Conservation (phyloP, 2,797 vertebrate genomes). For the Busarellus nigricollis region DNA sequence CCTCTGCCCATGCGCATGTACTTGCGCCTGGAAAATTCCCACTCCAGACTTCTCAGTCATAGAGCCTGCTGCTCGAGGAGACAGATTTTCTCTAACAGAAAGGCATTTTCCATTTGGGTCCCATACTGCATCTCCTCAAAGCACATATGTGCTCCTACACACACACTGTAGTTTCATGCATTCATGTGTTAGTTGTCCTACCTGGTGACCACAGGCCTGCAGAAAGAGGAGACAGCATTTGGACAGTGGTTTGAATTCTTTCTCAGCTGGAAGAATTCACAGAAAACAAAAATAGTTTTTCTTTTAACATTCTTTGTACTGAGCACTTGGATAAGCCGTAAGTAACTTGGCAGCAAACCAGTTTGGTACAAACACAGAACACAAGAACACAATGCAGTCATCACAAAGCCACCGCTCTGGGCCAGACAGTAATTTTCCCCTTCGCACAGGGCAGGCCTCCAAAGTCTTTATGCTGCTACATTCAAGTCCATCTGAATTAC, state of each 20-base stretch:
- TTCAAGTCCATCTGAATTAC: background rate
- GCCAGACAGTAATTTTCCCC: slow-evolving; percentile 55
- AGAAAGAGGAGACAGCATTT: background rate
- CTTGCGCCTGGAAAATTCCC: background rate
- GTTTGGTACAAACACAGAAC: slow-evolving; percentile 48
- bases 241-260: background rate
- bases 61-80: background rate
- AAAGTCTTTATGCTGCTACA: slow-evolving; percentile 4
- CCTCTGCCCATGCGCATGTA: background rate
- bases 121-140: background rate
- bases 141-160: background rate
- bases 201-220: background rate
- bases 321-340: slow-evolving; percentile 42
- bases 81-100: background rate
- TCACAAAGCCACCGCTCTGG: slow-evolving; percentile 43
- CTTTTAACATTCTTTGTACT: slow-evolving; percentile 50
- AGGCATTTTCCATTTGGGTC: background rate
- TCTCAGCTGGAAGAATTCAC: slow-evolving; percentile 34
- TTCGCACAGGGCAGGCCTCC: background rate
- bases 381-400: slow-evolving; percentile 24
- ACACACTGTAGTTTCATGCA: background rate
- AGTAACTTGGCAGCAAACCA: slow-evolving; percentile 41
- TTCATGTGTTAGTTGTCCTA: background rate
- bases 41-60: background rate
- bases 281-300: slow-evolving; percentile 29